Evolutionary conservation across 2,888 invertebrate species (phyloP), one percentile per base, ranked within the genome.

Genomic region (Cactoblastis cactorum): DNA sequence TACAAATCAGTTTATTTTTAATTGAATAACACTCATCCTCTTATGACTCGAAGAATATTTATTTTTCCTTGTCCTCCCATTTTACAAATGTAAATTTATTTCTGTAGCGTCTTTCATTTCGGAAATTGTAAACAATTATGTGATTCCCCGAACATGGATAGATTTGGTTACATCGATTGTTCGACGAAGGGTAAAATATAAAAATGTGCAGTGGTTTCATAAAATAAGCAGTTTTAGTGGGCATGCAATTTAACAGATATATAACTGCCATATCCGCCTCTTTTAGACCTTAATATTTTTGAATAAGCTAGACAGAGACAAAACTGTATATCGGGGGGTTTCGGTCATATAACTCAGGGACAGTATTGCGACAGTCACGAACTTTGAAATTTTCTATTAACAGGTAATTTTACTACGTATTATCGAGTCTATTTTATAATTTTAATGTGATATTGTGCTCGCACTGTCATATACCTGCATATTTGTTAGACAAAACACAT

Each of bases 341-440:
- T 53, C 60, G 59, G 67, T 70, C 71, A 63, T 72, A 76, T 85
- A 84, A 74, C 77, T 82, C 74, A 76, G 69, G 69, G 58, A 66
- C 62, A 62, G 65, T 74, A 84, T 67, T 78, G 71, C 74, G 71
- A 71, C 65, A 78, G 80, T 83, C 83, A 77, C 58, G 63, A 63
- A 56, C 59, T 56, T 80, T 80, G 84, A 83, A 77, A 75, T 80
- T 77, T 69, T 78, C 80, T 83, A 85, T 85, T 84, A 83, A 84
- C 83, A 83, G 76, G 51, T 65, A 51, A 74, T 73, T 83, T 85
- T 82, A 86, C 73, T 76, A 65, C 65, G 67, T 72, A 73, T 78
- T 74, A 71, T 71, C 70, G 69, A 74, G 74, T 68, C 65, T 58
- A 67, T 74, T 74, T 65, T 68, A 69, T 59, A 54, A 55, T 67